Evolutionary conservation across 2,797 vertebrate genomes (phyloP).

Genomic region (Glyptemys insculpta): DNA sequence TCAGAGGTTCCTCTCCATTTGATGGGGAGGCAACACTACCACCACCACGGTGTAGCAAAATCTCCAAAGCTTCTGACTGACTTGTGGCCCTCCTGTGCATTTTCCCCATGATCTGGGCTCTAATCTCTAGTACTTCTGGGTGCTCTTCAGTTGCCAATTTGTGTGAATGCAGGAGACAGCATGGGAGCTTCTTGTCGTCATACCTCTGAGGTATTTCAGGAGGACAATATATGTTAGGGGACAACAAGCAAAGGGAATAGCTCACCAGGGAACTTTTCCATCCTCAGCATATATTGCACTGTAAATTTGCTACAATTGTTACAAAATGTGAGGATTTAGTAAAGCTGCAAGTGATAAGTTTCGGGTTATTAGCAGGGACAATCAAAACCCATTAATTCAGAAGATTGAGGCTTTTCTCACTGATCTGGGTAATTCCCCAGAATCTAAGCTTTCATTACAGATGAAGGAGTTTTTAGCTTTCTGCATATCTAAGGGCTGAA

Average conservation of each 20-base stretch:
- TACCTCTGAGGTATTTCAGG: background rate
- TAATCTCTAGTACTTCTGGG: background rate
- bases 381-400: background rate
- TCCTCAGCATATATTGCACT: rapidly evolving
- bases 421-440: background rate
- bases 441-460: background rate
- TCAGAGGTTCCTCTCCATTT: background rate
- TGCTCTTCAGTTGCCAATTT: background rate
- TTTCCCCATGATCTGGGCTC: background rate
- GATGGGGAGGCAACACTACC: background rate
- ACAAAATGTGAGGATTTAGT: rapidly evolving
- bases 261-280: rapidly evolving
- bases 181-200: background rate
- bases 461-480: background rate
- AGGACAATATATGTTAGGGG: background rate
- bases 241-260: background rate
- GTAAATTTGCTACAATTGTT: rapidly evolving
- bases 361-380: rapidly evolving
- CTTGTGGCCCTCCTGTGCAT: background rate
- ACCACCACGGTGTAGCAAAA: background rate
- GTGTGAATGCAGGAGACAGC: background rate
- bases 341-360: rapidly evolving
- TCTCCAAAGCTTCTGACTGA: background rate
- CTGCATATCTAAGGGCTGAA: background rate
- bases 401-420: background rate